Evolutionary conservation across 2,113 vertebrate genomes (phyloP).

Genomic region (human): GRCh38 chr5:119028001-119028500

Average conservation of each 20-base stretch:
- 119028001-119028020: background rate
- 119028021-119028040: background rate
- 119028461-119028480: background rate
- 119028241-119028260: background rate
- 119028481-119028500: background rate
- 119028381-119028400: background rate
- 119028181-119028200: background rate
- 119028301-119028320: background rate
- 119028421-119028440: background rate
- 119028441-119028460: background rate
- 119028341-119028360: background rate
- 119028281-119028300: background rate
- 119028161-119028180: background rate
- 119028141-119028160: conserved; percentile 3
- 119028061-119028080: background rate
- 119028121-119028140: background rate
- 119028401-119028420: background rate
- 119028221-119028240: background rate
- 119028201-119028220: background rate
- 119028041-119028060: background rate
- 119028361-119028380: background rate
- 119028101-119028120: background rate
- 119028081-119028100: background rate
- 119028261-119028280: background rate
- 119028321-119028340: background rate